These are phyloP conservation scores for Bhutanitis thaidina DNA, from an alignment of 2,888 invertebrate species.

Conservation along the genomic window DNA sequence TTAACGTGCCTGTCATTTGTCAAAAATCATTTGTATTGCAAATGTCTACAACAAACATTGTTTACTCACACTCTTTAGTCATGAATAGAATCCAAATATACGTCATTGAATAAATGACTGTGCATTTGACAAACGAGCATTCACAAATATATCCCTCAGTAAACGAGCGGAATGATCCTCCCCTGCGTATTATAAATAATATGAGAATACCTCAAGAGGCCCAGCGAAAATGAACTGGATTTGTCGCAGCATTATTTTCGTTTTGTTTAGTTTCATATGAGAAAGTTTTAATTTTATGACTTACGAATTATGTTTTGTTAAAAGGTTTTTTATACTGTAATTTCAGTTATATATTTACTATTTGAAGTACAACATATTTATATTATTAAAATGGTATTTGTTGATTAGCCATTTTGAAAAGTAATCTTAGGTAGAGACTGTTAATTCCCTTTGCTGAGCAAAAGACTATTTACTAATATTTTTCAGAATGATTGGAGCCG, in stretches of 20 bases:
- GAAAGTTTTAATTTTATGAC: constrained; percentile 27
- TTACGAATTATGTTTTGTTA: constrained; percentile 6
- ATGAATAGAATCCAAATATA: constrained; percentile 43
- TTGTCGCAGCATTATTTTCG: constrained; percentile 50
- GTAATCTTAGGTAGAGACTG: too few species aligned
- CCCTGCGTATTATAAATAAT: constrained; percentile 74
- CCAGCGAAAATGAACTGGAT: constrained; percentile 62
- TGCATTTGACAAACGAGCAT: constrained; percentile 78
- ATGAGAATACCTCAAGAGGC: constrained; percentile 61
- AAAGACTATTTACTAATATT: too few species aligned
- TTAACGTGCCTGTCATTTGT: background rate
- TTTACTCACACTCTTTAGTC: constrained; percentile 26
- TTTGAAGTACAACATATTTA: too few species aligned
- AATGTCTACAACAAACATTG: constrained; percentile 3
- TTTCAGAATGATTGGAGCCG: too few species aligned
- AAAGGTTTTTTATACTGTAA: constrained; percentile 5
- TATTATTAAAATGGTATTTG: too few species aligned
- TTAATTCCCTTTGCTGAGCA: too few species aligned
- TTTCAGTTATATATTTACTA: too few species aligned
- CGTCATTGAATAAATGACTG: constrained; percentile 75
- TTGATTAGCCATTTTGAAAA: too few species aligned
- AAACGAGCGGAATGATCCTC: constrained; percentile 73
- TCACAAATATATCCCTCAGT: constrained; percentile 71
- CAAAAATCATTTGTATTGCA: background rate
- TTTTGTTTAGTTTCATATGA: constrained; percentile 35